Evolutionary conservation across 2,797 vertebrate genomes (phyloP), one percentile per base, ranked within the genome.

Genomic region (Leptoclinus maculatus): DNA sequence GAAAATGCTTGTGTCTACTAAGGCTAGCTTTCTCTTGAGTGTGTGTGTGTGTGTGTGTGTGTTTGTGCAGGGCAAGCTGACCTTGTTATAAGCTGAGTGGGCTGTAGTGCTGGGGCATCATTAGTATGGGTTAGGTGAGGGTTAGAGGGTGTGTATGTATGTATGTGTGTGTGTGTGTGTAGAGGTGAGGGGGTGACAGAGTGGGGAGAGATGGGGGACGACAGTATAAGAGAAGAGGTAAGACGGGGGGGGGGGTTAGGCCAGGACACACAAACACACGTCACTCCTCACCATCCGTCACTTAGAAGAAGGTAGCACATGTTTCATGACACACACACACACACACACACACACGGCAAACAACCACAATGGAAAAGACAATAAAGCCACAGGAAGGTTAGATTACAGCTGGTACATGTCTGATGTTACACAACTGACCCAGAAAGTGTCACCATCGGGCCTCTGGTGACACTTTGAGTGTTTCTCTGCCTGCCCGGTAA

Each of bases 61-160:
- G 19, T n/a, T 10, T 59, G 57, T 57, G 45, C 38, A 74, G 80
- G 87, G 79, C 78, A 23, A 82, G 74, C 79, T 92, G 93, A 94
- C 95, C 93, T 95, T 95, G 94, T 89, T 89, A 85, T 86, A 81
- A 89, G 91, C 89, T 91, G 92, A 94, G 88, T 87, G 81, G 86
- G 84, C 88, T 89, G 77, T 83, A 83, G 87, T 80, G 83, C 83
- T 56, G 78, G 88, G 80, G 77, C 86, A 76, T 92, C 92, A 93
- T 95, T 94, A 93, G 93, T 91, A 93, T 91, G 89, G 87, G 78
- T 86, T 86, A 82, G 86, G 88, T 81, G 87, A 87, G 88, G 85
- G 87, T 92, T 88, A 90, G 78, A 82, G 76, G 25, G 75, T 39
- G 84, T 45, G 83, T 62, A 69, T 72, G 73, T 53, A 69, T 69